Base-by-base conservation (phyloP, 2,888 invertebrate genomes). In the Vanessa cardui region DNA sequence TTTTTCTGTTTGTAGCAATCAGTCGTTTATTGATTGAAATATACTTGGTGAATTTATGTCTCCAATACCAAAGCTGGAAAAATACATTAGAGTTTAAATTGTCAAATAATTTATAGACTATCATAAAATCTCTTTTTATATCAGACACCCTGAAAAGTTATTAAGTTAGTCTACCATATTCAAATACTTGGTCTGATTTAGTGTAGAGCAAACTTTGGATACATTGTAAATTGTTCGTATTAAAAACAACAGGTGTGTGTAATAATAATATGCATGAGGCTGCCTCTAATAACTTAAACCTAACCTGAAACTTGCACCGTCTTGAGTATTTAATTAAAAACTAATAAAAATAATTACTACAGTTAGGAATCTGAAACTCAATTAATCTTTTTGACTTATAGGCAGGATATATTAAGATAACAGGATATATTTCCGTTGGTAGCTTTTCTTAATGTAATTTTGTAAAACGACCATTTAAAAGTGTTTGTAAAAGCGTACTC, bases 221-320 rank as follows among this genome's bases (percentile, higher is more conserved):
- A 52, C 15, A 64, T 64, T 39, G 31, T 64, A 59, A 64, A 50
- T 64, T 46, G 45, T 16, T 50, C 20, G 50, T 64, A 64, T 64
- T 58, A 58, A 64, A 54, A 64, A 64, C 64, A 44, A 59, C 64
- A 59, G 64, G 64, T 59, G 58, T 58, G 21, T n/a, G 49, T 26
- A 26, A 58, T 39, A 47, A 26, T 26, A 26, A 26, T 26, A 26
- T 26, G 26, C 49, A 64, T 64, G 49, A 64, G 50, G 47, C 58
- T 45, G 26, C 46, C 44, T 31, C 26, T 44, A 64, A 39, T 63
- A 46, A 18, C 63, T 64, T 18, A 20, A 20, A 6, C 12, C 50
- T 21, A 12, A 20, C 21, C 39, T 39, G 39, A 39, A 12, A 39
- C 39, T 39, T 39, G 39, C 12, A 39, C 39, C 2, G 9, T 39